Evolutionary conservation across 2,797 vertebrate species (phyloP), one percentile per base, ranked within the genome.

Genomic region (Peromyscus eremicus): DNA sequence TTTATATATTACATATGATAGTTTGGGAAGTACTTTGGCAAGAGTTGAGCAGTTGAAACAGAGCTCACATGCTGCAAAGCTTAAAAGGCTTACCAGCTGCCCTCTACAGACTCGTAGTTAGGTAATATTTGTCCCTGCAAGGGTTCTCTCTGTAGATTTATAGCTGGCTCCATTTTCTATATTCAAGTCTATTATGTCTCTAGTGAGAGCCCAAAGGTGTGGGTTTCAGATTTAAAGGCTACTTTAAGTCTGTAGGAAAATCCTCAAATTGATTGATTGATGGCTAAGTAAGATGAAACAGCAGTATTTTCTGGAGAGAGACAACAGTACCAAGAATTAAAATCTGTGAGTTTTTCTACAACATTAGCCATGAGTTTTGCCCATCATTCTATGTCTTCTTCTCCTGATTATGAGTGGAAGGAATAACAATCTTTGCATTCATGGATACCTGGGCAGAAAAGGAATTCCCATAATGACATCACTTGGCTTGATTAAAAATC

Each of bases 401-500:
- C 66, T 82, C 40, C n/a, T 76, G 60, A 1, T 29, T 90, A 11
- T 29, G 8, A 68, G 66, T 19, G n/a, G 23, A 9, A 92, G n/a
- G 62, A 94, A 89, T 73, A 95, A 73, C 83, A 77, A 70, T 66
- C 79, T 81, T 3, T 2, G 32, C 40, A 49, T 23, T 17, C 32
- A 11, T 71, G 46, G 66, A 55, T 37, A 94, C 57, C 71, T 49
- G 13, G 21, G 62, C 27, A 95, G 86, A 75, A 93, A 70, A 94
- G 66, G 66, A 97, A 96, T 95, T 95, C 95, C 82, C 94, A 90
- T 60, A 91, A 97, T 94, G 95, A 95, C 43, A n/a, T 96, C 60
- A 96, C 66, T 84, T 88, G 66, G 55, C 89, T 87, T 92, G 88
- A 90, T 93, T 43, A 73, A 68, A 73, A 91, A 93, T 43, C 8